These are phyloP conservation scores for Lycocerus yunnanus DNA, from an alignment of 2,888 invertebrate genomes.

Conservation along the genomic window DNA sequence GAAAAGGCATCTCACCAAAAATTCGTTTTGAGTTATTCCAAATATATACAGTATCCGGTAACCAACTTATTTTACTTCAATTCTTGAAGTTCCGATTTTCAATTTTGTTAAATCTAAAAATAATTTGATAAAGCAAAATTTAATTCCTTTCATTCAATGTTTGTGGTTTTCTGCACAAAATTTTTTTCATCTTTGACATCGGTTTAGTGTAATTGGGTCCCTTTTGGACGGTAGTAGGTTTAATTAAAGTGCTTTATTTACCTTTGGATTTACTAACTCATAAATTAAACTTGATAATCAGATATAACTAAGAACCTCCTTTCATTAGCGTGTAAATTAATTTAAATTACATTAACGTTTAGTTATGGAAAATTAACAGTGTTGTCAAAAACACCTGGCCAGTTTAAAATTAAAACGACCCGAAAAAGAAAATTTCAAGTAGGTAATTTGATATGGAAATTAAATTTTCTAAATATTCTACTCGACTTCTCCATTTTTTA, in stretches of 20 bases:
- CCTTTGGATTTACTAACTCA: neutral
- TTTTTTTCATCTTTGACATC: neutral
- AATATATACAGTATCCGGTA: neutral
- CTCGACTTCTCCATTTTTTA: neutral
- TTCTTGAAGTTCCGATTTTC: neutral
- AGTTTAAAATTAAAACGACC: neutral
- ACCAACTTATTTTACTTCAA: too few species aligned
- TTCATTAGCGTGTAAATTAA: neutral
- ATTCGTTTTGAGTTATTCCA: neutral
- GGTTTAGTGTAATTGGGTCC: neutral
- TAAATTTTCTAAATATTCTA: neutral
- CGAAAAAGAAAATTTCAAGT: neutral
- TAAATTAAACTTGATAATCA: neutral
- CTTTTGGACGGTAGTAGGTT: neutral
- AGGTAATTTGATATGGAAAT: neutral
- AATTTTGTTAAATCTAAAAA: neutral
- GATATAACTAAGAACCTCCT: neutral
- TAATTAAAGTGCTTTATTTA: neutral
- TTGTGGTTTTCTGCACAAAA: neutral
- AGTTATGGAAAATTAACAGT: neutral
- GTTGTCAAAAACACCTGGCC: neutral
- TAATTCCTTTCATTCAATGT: neutral
- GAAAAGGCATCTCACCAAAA: too few species aligned
- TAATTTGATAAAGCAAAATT: neutral
- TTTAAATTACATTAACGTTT: neutral